Evolutionary conservation across 1,140 invertebrate genomes (phyloP), one percentile per base, ranked within the genome.

Genomic region (Caenorhabditis briggsae): DNA sequence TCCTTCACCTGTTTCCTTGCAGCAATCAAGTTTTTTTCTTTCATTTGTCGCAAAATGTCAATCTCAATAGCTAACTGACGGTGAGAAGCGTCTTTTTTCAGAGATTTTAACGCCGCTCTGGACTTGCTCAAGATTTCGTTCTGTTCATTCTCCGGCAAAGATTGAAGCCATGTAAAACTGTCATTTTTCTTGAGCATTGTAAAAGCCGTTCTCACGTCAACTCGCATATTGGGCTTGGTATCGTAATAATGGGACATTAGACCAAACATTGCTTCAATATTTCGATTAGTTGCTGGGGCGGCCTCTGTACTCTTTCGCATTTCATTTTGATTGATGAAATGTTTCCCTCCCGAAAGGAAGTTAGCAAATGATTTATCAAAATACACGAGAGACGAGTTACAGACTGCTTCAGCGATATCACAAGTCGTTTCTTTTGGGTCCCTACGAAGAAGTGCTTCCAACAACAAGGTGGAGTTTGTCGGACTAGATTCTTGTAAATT

Each of bases 241-340:
- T 61, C 58, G 20, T 61, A 61, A 23, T 23, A 25, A 25, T 61
- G 58, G n/a, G 58, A 61, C 58, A 61, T 61, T 6, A 61, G n/a
- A 6, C 58, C 58, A 12, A 61, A 61, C n/a, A 61, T 20, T 2
- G 58, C 20, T 12, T 61, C 58, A 23, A 61, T 61, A 23, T 61
- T 61, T 18, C 58, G n/a, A 25, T 61, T 61, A 2, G 58, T 61
- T 2, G 58, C 58, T 23, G 58, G 58, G 6, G 58, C 58, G 20
- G n/a, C 3, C 12, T 61, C n/a, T 25, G 20, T 61, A n/a, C n/a
- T n/a, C n/a, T n/a, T n/a, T n/a, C n/a, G n/a, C n/a, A n/a, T n/a
- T n/a, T n/a, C n/a, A n/a, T n/a, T n/a, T n/a, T n/a, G n/a, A n/a
- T n/a, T n/a, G n/a, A n/a, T n/a, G n/a, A n/a, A n/a, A n/a, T n/a